These are phyloP conservation scores for Luidia sarsii DNA, from an alignment of 53 echinoderm and acorn worm genomes.

Conservation along the genomic window DNA sequence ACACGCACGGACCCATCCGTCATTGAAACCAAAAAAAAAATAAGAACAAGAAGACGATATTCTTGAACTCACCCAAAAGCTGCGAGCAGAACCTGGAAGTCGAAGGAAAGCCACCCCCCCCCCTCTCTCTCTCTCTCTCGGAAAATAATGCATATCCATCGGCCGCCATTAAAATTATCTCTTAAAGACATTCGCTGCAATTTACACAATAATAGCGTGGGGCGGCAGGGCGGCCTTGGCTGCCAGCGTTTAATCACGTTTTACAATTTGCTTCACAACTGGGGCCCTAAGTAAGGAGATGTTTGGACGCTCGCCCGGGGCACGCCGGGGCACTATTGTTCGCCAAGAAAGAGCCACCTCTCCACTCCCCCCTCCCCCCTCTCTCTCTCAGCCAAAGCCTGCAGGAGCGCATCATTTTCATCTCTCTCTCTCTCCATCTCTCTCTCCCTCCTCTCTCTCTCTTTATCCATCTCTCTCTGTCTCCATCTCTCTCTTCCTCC, in stretches of 20 bases:
- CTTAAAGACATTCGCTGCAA: conserved; percentile 44
- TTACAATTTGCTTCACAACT: conserved; percentile 57
- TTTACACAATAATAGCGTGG: conserved; percentile 17
- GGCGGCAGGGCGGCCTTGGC: conserved; percentile 31
- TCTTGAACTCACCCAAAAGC: not conserved
- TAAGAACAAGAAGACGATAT: too few relatives aligned
- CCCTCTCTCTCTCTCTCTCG: too few relatives aligned
- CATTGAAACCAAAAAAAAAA: too few relatives aligned
- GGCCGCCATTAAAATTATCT: conserved; percentile 50
- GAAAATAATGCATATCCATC: conserved; percentile 26
- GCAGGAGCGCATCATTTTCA: too few relatives aligned
- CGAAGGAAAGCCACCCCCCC: not conserved
- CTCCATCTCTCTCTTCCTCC: too few relatives aligned
- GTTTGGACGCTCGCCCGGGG: conserved; percentile 25
- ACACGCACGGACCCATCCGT: too few relatives aligned
- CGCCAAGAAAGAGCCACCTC: conserved; percentile 13
- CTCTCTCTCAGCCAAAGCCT: too few relatives aligned
- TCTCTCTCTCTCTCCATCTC: too few relatives aligned
- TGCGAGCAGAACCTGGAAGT: not conserved
- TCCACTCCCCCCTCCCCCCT: too few relatives aligned
- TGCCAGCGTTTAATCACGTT: conserved; percentile 37
- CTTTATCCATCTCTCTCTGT: too few relatives aligned
- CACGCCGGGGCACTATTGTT: conserved; percentile 23
- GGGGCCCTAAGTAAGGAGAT: conserved; percentile 35
- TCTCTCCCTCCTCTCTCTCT: too few relatives aligned